Conservation (phyloP, 2,888 invertebrate species). For the Epiblema foenella region DNA sequence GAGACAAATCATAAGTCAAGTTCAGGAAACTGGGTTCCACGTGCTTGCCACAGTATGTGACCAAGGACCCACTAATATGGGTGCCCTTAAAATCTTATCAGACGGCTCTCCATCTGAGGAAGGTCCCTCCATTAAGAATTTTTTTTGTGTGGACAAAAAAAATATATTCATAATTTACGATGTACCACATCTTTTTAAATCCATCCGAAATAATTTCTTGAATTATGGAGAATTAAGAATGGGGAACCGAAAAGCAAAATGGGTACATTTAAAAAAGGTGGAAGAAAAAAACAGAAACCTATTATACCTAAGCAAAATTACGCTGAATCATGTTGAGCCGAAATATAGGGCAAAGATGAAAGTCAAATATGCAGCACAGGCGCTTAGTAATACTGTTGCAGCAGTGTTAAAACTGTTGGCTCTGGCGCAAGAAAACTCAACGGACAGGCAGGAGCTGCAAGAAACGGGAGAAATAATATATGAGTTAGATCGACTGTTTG, state of each 20-base stretch:
- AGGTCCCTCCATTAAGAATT: too few species aligned
- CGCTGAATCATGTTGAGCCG: background rate
- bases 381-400: background rate
- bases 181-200: background rate
- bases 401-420: constrained; percentile 4
- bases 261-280: background rate
- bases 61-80: background rate
- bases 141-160: background rate
- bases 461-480: constrained; percentile 44
- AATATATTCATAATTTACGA: background rate
- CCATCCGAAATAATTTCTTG: background rate
- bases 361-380: background rate
- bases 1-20: background rate
- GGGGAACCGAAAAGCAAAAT: background rate
- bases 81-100: background rate
- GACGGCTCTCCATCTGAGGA: background rate
- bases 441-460: constrained; percentile 13
- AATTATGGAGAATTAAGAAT: background rate
- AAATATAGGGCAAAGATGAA: background rate
- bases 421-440: background rate
- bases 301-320: background rate
- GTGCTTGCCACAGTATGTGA: background rate
- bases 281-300: constrained; percentile 5
- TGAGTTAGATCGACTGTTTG: constrained; percentile 40
- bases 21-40: background rate